phyloP scores from a whole-genome alignment of 2,113 vertebrate species.

The Pyrgilauda ruficollis region DNA sequence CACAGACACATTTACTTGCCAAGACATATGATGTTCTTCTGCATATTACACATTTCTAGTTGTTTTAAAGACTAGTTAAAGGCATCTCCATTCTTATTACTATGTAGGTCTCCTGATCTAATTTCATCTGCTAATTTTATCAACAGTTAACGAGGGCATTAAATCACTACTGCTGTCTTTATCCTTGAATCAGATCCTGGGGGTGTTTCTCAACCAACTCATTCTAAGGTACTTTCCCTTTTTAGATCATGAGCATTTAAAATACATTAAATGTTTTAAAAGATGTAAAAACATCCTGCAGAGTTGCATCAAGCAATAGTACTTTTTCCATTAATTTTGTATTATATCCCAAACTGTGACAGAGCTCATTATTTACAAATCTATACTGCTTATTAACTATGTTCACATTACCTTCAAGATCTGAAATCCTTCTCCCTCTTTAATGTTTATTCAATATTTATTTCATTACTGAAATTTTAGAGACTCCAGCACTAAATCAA shows the following conservation, averaged over 20 bases:
- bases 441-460: neutral
- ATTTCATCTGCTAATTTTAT: conserved; percentile 25
- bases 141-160: neutral
- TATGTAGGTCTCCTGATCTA: neutral
- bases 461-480: neutral
- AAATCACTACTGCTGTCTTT: neutral
- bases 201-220: neutral
- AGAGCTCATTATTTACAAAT: neutral
- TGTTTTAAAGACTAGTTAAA: neutral
- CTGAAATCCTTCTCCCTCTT: neutral
- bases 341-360: neutral
- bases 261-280: neutral
- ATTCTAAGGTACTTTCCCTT: neutral
- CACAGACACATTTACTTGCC: neutral
- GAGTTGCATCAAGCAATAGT: neutral
- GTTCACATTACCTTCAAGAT: neutral
- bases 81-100: neutral
- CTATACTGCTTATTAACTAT: neutral
- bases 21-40: neutral
- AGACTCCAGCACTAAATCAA: neutral
- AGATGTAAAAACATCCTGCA: neutral
- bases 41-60: neutral
- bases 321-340: neutral
- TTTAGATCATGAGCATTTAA: neutral
- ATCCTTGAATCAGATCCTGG: neutral